Percentiles rank a stretch among this genome's conserved stretches.
Conservation (phyloP, 2,888 invertebrate genomes). For the Poecilobothrus nobilitatus region DNA sequence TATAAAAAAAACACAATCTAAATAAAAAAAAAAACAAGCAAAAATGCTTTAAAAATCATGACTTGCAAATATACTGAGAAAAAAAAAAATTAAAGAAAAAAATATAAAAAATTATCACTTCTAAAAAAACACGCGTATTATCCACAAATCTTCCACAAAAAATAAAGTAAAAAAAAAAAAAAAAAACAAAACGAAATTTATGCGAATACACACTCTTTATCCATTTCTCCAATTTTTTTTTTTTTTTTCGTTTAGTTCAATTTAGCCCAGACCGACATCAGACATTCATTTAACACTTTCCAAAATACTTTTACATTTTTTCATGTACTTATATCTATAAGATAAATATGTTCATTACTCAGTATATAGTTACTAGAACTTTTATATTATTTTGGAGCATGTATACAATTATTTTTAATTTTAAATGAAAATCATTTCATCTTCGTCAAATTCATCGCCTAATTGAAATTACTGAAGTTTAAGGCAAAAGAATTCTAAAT, state of each 20-base stretch:
- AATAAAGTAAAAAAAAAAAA: not conserved
- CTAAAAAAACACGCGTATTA: not conserved
- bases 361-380: too few relatives aligned
- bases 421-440: too few relatives aligned
- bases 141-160: not conserved
- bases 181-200: not conserved
- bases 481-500: too few relatives aligned
- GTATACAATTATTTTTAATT: too few relatives aligned
- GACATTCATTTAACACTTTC: not conserved
- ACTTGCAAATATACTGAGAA: not conserved
- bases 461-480: too few relatives aligned
- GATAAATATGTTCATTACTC: too few relatives aligned
- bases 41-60: not conserved
- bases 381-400: too few relatives aligned
- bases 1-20: too few relatives aligned
- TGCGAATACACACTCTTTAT: not conserved
- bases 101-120: not conserved
- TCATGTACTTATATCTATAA: too few relatives aligned
- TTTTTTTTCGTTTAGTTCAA: not conserved
- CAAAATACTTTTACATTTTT: too few relatives aligned
- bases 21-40: too few relatives aligned
- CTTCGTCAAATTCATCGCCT: too few relatives aligned
- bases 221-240: not conserved
- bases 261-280: not conserved
- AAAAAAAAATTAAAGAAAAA: not conserved